A percentile compares a stretch with the other conserved stretches of the same genome.
These are phyloP conservation scores for Drosophila mayri DNA, from an alignment of 1,140 invertebrate genomes.

Conservation along the genomic window DNA sequence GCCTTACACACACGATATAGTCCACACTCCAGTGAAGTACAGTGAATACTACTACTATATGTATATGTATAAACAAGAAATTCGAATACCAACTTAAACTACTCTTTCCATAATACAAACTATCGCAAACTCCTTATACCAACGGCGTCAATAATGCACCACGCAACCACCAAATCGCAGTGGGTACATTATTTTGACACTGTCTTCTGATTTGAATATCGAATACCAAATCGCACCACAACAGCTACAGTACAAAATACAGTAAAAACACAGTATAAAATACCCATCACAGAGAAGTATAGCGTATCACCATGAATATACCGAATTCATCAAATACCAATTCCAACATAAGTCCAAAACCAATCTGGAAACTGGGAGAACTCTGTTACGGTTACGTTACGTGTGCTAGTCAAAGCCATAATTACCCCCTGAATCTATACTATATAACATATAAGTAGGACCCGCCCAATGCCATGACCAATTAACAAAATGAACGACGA, in stretches of 20 bases:
- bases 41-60: constrained; percentile 37
- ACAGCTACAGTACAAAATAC: constrained; percentile 73
- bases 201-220: constrained; percentile 85
- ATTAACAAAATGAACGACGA: constrained; percentile 55
- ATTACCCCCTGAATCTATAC: constrained; percentile 11
- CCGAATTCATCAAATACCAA: constrained; percentile 23
- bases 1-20: constrained; percentile 32
- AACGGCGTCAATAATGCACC: constrained; percentile 84
- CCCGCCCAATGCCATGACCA: constrained; percentile 52
- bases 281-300: constrained; percentile 79
- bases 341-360: constrained; percentile 36
- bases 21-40: constrained; percentile 54
- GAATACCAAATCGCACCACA: constrained; percentile 73
- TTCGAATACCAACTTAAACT: constrained; percentile 55
- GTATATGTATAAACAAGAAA: constrained; percentile 34
- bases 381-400: constrained; percentile 64
- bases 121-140: constrained; percentile 70
- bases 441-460: constrained; percentile 26
- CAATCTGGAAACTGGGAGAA: constrained; percentile 46
- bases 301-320: constrained; percentile 67
- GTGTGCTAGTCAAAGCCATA: constrained; percentile 60
- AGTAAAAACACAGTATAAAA: constrained; percentile 47
- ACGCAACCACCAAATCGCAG: constrained; percentile 49
- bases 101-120: constrained; percentile 82
- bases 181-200: constrained; percentile 85